These are phyloP conservation scores for Caradrina clavipalpis DNA, from an alignment of 2,888 invertebrate genomes.

Conservation along the genomic window DNA sequence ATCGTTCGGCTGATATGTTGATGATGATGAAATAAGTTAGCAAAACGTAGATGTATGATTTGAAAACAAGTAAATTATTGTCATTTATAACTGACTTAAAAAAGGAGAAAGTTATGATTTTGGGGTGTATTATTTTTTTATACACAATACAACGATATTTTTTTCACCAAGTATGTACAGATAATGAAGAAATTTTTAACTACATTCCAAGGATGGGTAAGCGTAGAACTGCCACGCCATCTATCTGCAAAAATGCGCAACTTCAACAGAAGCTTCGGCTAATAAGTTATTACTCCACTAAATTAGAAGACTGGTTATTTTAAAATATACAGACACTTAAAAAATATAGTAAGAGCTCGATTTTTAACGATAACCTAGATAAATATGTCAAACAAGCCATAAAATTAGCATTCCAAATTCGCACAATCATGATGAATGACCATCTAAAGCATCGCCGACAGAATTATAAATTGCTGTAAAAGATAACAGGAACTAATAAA, in stretches of 20 bases:
- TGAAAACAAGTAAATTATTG: no score
- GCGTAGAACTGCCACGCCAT: no score
- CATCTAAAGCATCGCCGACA: conserved; percentile 40
- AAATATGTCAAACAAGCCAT: conserved; percentile 43
- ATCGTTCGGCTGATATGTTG: no score
- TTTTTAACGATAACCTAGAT: conserved; percentile 29
- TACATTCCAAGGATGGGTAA: no score
- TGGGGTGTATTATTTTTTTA: no score
- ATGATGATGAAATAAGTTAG: no score
- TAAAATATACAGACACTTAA: conserved; percentile 19
- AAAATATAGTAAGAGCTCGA: conserved; percentile 11
- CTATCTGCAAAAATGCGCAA: conserved; percentile 1
- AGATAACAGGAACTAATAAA: conserved; percentile 60
- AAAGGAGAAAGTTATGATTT: no score
- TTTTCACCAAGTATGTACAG: no score
- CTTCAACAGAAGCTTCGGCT: conserved; percentile 16
- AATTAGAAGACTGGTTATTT: conserved; percentile 31
- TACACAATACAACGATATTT: no score
- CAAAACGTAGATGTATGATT: no score
- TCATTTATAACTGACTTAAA: no score
- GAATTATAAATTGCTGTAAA: conserved; percentile 55
- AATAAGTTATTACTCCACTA: conserved; percentile 21
- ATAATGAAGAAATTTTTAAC: no score
- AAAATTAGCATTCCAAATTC: conserved; percentile 49
- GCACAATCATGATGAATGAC: conserved; percentile 41